Evolutionary conservation across 2,797 vertebrate genomes (phyloP), one percentile per base, ranked within the genome.

Genomic region (Chelidonichthys spinosus): DNA sequence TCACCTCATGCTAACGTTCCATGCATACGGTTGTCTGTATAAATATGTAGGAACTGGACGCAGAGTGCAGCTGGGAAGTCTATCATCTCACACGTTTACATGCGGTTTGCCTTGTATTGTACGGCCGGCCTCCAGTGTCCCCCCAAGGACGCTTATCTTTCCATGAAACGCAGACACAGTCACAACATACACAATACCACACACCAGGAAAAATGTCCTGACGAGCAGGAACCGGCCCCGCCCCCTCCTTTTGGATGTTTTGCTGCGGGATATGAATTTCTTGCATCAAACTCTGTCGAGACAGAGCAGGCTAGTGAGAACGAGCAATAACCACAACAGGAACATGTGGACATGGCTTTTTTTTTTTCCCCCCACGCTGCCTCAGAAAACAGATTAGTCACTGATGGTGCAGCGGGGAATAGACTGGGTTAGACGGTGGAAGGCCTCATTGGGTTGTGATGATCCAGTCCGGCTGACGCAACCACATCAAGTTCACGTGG

Each of bases 361-460:
- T 68, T 25, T 40, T 17, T 55, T 37, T 50, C n/a, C 49, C 37
- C 73, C 68, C 71, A 72, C 72, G 50, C 66, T 37, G 47, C 72
- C 62, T 78, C 78, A 83, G 59, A 87, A 87, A 85, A 83, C 83
- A 84, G 79, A 89, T 84, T 85, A 79, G 77, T 89, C 87, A 83
- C 15, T 83, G 85, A 91, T 74, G 76, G 78, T 74, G 61, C 81
- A 82, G 72, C 63, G 56, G 86, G 90, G 92, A 90, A 90, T 89
- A 87, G 61, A 69, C 62, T 17, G 63, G 83, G 79, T 79, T 76
- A 78, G 77, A 91, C 76, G 70, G 75, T 82, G 77, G 84, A 85
- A 92, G 86, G 90, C 84, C 79, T 94, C 91, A 90, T 93, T 94
- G 85, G 89, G 76, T 93, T 86, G 86, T 90, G 92, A 92, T 93